A percentile compares a stretch with the other conserved stretches of the same genome.
phyloP scores from a whole-genome alignment of 2,888 invertebrate species.

The Melanotus villosus region DNA sequence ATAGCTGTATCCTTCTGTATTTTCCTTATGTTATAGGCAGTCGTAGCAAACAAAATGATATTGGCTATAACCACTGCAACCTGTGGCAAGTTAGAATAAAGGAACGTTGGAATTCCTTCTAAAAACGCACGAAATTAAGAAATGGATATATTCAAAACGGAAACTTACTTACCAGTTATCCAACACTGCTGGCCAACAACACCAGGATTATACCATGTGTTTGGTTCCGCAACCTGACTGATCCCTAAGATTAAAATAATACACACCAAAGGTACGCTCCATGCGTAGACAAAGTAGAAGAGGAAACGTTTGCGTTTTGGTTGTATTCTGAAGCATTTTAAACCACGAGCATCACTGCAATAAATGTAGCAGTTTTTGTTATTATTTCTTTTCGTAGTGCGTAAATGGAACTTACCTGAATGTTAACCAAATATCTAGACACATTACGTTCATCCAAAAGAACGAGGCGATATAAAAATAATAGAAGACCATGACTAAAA shows the following conservation, averaged over 20 bases:
- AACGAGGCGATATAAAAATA: neutral
- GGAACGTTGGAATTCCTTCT: constrained; percentile 72
- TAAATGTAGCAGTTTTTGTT: too few relatives aligned
- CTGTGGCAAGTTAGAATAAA: constrained; percentile 83
- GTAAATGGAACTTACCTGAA: constrained; percentile 54
- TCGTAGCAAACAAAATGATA: constrained; percentile 77
- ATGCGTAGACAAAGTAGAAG: constrained; percentile 47
- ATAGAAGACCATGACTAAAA: neutral
- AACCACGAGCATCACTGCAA: constrained; percentile 48
- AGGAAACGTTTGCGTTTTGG: constrained; percentile 45
- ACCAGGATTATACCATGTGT: constrained; percentile 34
- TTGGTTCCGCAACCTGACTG: neutral
- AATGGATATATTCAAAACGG: too few relatives aligned
- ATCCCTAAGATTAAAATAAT: constrained; percentile 22
- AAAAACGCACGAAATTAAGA: too few relatives aligned
- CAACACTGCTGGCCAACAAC: constrained; percentile 71
- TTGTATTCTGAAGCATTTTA: constrained; percentile 31
- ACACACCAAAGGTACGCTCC: constrained; percentile 47
- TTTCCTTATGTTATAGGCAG: constrained; percentile 76
- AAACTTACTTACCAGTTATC: constrained; percentile 70
- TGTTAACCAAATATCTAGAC: neutral
- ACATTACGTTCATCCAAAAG: constrained; percentile 14
- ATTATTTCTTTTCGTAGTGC: too few relatives aligned
- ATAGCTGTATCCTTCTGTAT: constrained; percentile 77
- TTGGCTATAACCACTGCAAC: constrained; percentile 77